Percentiles rank a stretch among this genome's conserved stretches.
These are phyloP conservation scores for Tenthredo amoena DNA, from an alignment of 2,888 invertebrate genomes.

Conservation along the genomic window DNA sequence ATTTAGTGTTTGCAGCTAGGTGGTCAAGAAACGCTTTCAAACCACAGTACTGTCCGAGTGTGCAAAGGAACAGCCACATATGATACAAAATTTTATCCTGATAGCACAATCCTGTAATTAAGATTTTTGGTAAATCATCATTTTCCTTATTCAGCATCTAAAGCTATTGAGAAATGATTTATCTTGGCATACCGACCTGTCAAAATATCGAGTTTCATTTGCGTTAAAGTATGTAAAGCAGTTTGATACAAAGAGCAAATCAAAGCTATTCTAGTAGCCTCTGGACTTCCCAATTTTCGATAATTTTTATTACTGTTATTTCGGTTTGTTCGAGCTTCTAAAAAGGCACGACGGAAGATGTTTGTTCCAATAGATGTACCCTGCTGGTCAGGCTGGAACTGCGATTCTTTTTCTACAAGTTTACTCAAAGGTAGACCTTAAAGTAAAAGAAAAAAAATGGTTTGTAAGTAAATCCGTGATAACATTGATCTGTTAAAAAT, in stretches of 20 bases:
- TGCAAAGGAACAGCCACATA: slow-evolving; percentile 94
- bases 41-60: slow-evolving; percentile 93
- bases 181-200: slow-evolving; percentile 83
- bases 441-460: slow-evolving; percentile 46
- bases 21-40: slow-evolving; percentile 93
- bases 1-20: slow-evolving; percentile 88
- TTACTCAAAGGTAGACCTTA: slow-evolving; percentile 79
- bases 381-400: slow-evolving; percentile 75
- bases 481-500: background rate
- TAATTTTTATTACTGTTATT: slow-evolving; percentile 84
- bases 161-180: background rate
- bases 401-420: slow-evolving; percentile 77
- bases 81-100: slow-evolving; percentile 94
- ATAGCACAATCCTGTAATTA: slow-evolving; percentile 91
- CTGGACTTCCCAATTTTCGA: slow-evolving; percentile 89
- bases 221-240: slow-evolving; percentile 92
- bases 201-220: slow-evolving; percentile 94
- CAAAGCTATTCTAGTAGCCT: slow-evolving; percentile 90
- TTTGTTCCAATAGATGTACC: slow-evolving; percentile 78
- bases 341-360: slow-evolving; percentile 81
- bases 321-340: slow-evolving; percentile 82
- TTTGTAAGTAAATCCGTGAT: slow-evolving; percentile 58
- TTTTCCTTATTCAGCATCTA: background rate
- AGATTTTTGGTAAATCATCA: slow-evolving; percentile 51
- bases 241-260: slow-evolving; percentile 96